Percentiles rank a stretch among this genome's conserved stretches.
phyloP scores from a whole-genome alignment of 1,140 invertebrate genomes.

The Ceratina calcarata region DNA sequence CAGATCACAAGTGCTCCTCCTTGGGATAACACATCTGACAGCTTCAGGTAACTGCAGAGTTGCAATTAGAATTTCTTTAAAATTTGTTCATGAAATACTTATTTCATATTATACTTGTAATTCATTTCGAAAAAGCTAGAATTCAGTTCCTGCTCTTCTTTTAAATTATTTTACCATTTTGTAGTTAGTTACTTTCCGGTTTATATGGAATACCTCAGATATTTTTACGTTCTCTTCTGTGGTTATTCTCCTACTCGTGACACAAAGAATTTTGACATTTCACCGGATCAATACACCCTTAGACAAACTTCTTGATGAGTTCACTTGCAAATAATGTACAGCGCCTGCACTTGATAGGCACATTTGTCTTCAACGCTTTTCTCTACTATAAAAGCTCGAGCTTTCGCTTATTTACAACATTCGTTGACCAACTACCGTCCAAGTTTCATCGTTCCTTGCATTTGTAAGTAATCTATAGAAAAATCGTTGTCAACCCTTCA shows the following conservation, averaged over 20 bases:
- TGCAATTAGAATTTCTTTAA: not conserved
- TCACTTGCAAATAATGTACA: conserved; percentile 50
- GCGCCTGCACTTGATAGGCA: conserved; percentile 67
- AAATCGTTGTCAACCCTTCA: not conserved
- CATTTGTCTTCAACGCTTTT: conserved; percentile 65
- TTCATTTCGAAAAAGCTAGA: too few relatives aligned
- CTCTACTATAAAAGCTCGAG: conserved; percentile 73
- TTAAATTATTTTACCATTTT: not conserved
- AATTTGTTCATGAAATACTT: too few relatives aligned
- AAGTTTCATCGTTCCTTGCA: conserved; percentile 27
- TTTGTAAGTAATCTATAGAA: conserved; percentile 38
- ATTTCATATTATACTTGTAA: too few relatives aligned
- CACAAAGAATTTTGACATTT: conserved; percentile 41
- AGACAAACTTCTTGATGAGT: conserved; percentile 23
- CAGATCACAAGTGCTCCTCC: conserved; percentile 57
- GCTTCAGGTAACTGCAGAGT: conserved; percentile 40
- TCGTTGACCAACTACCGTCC: conserved; percentile 34
- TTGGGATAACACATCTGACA: conserved; percentile 37
- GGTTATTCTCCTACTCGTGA: not conserved
- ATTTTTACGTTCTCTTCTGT: not conserved
- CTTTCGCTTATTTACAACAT: conserved; percentile 55
- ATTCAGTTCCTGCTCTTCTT: not conserved
- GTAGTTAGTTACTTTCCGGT: not conserved
- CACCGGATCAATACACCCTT: conserved; percentile 41
- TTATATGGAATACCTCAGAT: not conserved